Percentiles rank a stretch among this genome's conserved stretches.
phyloP scores from a whole-genome alignment of 2,888 invertebrate genomes.

The Agrochola lota region DNA sequence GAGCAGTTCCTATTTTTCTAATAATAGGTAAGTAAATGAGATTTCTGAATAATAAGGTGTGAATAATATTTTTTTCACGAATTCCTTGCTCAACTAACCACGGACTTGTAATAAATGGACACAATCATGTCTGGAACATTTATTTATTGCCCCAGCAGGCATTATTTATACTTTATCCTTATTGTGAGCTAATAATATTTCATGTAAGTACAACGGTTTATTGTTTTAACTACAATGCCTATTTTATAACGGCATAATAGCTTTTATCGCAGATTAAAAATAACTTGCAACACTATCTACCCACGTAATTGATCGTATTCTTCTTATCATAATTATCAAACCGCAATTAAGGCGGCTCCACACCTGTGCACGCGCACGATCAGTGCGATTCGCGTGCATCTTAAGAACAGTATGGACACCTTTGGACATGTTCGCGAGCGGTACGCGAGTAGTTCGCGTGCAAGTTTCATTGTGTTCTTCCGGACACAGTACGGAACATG shows the following conservation, averaged over 20 bases:
- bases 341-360: background rate
- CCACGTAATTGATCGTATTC: conserved; percentile 26
- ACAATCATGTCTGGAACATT: background rate
- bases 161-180: conserved; percentile 33
- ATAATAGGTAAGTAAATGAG: background rate
- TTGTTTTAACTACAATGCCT: conserved; percentile 5
- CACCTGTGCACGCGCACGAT: too few relatives aligned
- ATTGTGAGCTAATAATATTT: conserved; percentile 7
- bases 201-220: background rate
- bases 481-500: too few relatives aligned
- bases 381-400: too few relatives aligned
- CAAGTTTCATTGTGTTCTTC: too few relatives aligned
- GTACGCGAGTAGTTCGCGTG: too few relatives aligned
- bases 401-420: too few relatives aligned
- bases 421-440: too few relatives aligned
- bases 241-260: background rate
- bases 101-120: background rate
- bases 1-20: too few relatives aligned
- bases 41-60: background rate
- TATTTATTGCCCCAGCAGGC: conserved; percentile 9
- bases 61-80: background rate
- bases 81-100: background rate
- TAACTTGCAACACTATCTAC: conserved; percentile 8
- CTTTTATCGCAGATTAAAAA: conserved; percentile 19
- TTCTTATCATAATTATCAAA: conserved; percentile 28